Conservation (phyloP, 2,888 invertebrate genomes). For the Schizotus pectinicornis region DNA sequence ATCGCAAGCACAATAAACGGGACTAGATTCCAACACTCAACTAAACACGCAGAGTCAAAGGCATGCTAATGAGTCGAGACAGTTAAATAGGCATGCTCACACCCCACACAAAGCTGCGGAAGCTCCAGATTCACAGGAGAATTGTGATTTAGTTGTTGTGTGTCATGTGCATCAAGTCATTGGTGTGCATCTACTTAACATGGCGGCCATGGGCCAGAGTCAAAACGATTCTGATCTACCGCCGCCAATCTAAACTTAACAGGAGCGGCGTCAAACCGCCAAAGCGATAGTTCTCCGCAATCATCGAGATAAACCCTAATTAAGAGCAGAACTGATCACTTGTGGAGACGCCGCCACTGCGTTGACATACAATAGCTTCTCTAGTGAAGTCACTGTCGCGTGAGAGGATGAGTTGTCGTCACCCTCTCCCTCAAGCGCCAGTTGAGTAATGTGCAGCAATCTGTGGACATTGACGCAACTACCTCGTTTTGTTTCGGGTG, state of each 20-base stretch:
- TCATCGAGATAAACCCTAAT: slow-evolving; percentile 1
- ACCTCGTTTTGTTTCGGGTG: slow-evolving; percentile 4
- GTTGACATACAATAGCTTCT: too few relatives aligned
- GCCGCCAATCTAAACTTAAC: neutral
- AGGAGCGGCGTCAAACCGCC: neutral
- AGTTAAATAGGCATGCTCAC: slow-evolving; percentile 24
- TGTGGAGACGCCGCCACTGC: too few relatives aligned
- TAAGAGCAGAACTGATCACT: neutral
- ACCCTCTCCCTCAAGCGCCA: too few relatives aligned
- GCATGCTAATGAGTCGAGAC: slow-evolving; percentile 17
- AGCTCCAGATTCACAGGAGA: slow-evolving; percentile 3
- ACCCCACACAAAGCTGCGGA: slow-evolving; percentile 27
- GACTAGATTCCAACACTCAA: too few relatives aligned
- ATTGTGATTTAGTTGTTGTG: slow-evolving; percentile 2
- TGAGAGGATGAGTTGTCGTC: too few relatives aligned
- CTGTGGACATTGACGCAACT: too few relatives aligned
- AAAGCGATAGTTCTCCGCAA: neutral
- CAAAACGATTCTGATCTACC: slow-evolving; percentile 3
- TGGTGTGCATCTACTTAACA: neutral
- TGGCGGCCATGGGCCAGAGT: neutral
- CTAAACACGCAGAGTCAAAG: slow-evolving; percentile 11
- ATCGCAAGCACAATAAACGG: too few relatives aligned
- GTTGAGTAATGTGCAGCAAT: too few relatives aligned
- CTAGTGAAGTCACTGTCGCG: too few relatives aligned
- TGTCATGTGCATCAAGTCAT: slow-evolving; percentile 6